These are phyloP conservation scores for Plumapathes pennacea DNA, from an alignment of 92 coral and sea anemone genomes.

Conservation along the genomic window DNA sequence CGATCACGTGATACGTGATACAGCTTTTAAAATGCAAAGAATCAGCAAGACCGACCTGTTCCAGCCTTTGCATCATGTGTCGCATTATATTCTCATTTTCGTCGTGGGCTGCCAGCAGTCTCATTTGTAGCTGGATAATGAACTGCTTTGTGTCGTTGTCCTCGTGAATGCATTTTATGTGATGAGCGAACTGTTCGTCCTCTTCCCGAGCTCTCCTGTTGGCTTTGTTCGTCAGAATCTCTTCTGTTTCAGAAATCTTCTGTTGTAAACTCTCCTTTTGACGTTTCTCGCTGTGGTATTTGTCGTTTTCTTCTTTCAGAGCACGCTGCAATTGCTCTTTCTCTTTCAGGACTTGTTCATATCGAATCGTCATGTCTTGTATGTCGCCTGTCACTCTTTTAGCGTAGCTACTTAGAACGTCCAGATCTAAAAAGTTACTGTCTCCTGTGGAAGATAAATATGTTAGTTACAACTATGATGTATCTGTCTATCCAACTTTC, in stretches of 20 bases:
- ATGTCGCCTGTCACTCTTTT: conserved; percentile 55
- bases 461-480: no score
- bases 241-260: conserved; percentile 34
- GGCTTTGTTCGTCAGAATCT: conserved; percentile 40
- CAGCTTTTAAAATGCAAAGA: no score
- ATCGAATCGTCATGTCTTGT: conserved; percentile 60
- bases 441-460: no score
- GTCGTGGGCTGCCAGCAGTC: conserved; percentile 31
- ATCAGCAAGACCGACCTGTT: no score
- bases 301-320: conserved; percentile 19
- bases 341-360: conserved; percentile 55
- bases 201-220: conserved; percentile 31
- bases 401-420: conserved; percentile 52
- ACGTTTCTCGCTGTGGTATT: conserved; percentile 10
- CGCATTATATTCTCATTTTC: conserved; percentile 19
- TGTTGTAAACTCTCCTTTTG: conserved; percentile 24
- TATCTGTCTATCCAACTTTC: no score
- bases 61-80: conserved; percentile 19
- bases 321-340: conserved; percentile 42
- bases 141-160: conserved; percentile 53
- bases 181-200: conserved; percentile 17
- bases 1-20: no score
- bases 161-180: conserved; percentile 35
- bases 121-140: conserved; percentile 68
- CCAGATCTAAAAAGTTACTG: no score